phyloP scores from a whole-genome alignment of 2,888 invertebrate species.

The Vanessa cardui region DNA sequence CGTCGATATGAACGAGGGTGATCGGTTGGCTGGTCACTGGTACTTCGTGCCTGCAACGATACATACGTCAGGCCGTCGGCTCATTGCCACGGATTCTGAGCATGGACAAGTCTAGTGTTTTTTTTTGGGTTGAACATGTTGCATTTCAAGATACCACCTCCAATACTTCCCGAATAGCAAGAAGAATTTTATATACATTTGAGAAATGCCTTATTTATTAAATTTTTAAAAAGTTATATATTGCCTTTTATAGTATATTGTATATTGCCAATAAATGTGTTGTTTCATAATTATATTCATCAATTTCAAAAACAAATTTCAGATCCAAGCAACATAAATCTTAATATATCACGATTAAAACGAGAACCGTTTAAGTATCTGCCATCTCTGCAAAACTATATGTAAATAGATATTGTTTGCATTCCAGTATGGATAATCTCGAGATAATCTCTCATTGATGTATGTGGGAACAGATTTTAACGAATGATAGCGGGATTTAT shows the following conservation, averaged over 20 bases:
- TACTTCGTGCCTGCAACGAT: conserved; percentile 96
- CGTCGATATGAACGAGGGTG: conserved; percentile 98
- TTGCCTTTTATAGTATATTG: neutral
- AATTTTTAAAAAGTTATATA: neutral
- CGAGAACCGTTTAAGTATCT: neutral
- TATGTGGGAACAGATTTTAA: conserved; percentile 36
- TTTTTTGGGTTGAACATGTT: conserved; percentile 6
- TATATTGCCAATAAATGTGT: neutral
- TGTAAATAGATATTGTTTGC: conserved; percentile 12
- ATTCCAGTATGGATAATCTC: conserved; percentile 29
- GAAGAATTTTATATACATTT: neutral
- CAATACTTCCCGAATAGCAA: neutral
- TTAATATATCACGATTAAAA: neutral
- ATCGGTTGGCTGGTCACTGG: conserved; percentile 98
- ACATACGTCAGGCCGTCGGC: conserved; percentile 73
- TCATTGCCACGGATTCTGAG: conserved; percentile 20
- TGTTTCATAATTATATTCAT: neutral
- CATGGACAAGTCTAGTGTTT: conserved; percentile 15
- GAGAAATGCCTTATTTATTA: neutral
- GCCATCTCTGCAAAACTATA: neutral
- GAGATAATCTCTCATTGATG: conserved; percentile 31
- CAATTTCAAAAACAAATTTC: neutral
- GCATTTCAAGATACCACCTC: conserved; percentile 17
- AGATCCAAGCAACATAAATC: neutral
- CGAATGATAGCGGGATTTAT: conserved; percentile 30